A percentile compares a stretch with the other conserved stretches of the same genome.
Evolutionary conservation across 2,888 invertebrate species (phyloP).

Genomic region (Agrilus cyanescens): DNA sequence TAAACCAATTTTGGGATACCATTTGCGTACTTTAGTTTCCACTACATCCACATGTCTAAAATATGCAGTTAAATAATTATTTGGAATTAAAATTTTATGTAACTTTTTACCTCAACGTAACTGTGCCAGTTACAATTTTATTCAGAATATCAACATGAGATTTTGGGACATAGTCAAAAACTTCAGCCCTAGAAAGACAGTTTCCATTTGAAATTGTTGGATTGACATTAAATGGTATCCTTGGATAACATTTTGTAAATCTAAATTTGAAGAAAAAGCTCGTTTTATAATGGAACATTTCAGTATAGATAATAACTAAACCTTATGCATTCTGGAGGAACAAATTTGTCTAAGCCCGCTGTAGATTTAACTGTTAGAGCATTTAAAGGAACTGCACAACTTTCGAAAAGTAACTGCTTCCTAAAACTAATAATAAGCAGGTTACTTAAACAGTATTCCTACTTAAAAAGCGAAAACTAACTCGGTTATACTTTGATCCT

Average conservation of each 20-base stretch:
- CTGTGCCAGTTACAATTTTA: conserved; percentile 7
- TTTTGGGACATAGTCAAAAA: conserved; percentile 21
- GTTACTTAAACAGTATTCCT: no score
- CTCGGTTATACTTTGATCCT: no score
- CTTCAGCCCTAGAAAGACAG: conserved; percentile 19
- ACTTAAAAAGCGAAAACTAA: no score
- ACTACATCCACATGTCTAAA: no score
- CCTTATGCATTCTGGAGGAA: conserved; percentile 26
- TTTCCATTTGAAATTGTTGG: conserved; percentile 16
- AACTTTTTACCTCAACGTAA: conserved; percentile 4
- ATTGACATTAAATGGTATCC: conserved; percentile 24
- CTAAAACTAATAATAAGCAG: conserved; percentile 14
- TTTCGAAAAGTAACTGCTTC: conserved; percentile 21
- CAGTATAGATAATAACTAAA: conserved; percentile 11
- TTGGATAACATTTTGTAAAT: conserved; percentile 23
- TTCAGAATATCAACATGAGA: conserved; percentile 12
- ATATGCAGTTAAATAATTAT: background rate
- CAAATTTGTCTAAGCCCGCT: conserved; percentile 18
- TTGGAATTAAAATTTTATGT: background rate
- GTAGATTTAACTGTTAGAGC: conserved; percentile 18
- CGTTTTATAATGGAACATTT: conserved; percentile 2
- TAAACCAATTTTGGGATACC: conserved; percentile 26
- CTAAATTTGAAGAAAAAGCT: conserved; percentile 19
- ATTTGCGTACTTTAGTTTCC: conserved; percentile 14
- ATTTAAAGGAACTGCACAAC: conserved; percentile 21